Conservation (phyloP, 2,113 vertebrate genomes). For the Cynoglossus semilaevis region DNA sequence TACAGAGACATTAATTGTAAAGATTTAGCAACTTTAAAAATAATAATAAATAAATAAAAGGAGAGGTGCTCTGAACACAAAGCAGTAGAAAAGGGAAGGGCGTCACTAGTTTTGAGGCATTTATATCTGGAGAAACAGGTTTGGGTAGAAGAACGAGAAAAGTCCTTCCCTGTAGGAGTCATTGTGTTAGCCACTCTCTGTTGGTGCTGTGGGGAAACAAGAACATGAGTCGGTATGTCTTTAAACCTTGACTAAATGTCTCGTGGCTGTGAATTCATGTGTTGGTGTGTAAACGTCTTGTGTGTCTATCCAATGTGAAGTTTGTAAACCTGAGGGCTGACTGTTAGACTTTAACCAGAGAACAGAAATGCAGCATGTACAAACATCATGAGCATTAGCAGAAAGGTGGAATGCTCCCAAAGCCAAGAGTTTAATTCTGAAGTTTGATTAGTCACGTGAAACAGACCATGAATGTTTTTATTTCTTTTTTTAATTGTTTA, state of each 20-base stretch:
- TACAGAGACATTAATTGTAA: too few relatives aligned
- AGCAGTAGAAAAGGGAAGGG: conserved; percentile 16
- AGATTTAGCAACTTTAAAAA: background rate
- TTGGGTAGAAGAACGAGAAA: conserved; percentile 75
- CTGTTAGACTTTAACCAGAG: background rate
- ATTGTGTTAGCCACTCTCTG: conserved; percentile 9
- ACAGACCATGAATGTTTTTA: too few relatives aligned
- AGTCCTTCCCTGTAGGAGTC: conserved; percentile 30
- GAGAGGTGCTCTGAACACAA: background rate
- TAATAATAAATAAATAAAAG: background rate
- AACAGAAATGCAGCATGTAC: background rate
- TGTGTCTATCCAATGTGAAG: background rate
- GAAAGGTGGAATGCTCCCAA: too few relatives aligned
- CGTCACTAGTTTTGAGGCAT: conserved; percentile 17
- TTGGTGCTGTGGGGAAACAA: conserved; percentile 25
- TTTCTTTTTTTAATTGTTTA: too few relatives aligned
- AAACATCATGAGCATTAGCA: too few relatives aligned
- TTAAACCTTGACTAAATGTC: conserved; percentile 7
- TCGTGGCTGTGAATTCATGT: background rate
- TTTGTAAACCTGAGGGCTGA: background rate
- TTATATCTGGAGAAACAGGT: conserved; percentile 72
- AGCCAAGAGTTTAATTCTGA: too few relatives aligned
- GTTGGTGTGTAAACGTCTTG: background rate
- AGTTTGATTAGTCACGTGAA: too few relatives aligned
- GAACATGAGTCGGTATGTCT: conserved; percentile 49